Percentiles rank a stretch among this genome's conserved stretches.
phyloP scores from a whole-genome alignment of 2,113 vertebrate species.

The Callionymus lyra region DNA sequence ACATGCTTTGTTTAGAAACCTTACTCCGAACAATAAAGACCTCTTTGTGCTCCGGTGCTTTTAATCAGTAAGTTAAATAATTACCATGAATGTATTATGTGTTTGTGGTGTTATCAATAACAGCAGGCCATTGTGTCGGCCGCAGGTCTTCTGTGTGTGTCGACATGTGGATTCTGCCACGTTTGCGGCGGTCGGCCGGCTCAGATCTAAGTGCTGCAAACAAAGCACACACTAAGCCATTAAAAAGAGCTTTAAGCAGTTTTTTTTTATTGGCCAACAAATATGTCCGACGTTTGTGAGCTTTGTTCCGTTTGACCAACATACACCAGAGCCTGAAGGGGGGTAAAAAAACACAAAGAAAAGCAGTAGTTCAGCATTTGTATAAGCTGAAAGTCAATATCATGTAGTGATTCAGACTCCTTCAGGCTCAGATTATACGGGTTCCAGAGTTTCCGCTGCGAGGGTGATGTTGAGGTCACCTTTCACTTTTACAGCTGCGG shows the following conservation, averaged over 20 bases:
- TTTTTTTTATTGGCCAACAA: conserved; percentile 4
- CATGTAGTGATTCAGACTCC: conserved; percentile 4
- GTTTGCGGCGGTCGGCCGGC: too few relatives aligned
- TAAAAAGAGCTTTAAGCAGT: neutral
- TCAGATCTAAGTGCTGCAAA: neutral
- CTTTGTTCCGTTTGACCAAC: conserved; percentile 13
- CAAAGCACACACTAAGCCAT: conserved; percentile 1
- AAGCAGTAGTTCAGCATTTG: conserved; percentile 7
- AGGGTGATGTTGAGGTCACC: conserved; percentile 7
- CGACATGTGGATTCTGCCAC: too few relatives aligned
- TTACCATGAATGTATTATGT: too few relatives aligned
- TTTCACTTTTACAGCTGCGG: conserved; percentile 18
- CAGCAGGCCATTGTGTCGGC: too few relatives aligned
- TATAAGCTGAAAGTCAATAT: conserved; percentile 18
- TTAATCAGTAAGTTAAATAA: too few relatives aligned
- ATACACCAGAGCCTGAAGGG: conserved; percentile 9
- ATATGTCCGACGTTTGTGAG: neutral
- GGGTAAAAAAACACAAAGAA: conserved; percentile 5
- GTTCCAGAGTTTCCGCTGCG: conserved; percentile 10
- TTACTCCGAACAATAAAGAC: too few relatives aligned
- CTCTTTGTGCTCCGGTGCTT: too few relatives aligned
- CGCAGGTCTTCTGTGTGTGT: too few relatives aligned
- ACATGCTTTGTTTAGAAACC: too few relatives aligned
- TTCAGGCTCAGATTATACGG: conserved; percentile 5
- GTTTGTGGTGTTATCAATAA: too few relatives aligned